Evolutionary conservation across 2,888 invertebrate species (phyloP).

Genomic region (Ceramica pisi): DNA sequence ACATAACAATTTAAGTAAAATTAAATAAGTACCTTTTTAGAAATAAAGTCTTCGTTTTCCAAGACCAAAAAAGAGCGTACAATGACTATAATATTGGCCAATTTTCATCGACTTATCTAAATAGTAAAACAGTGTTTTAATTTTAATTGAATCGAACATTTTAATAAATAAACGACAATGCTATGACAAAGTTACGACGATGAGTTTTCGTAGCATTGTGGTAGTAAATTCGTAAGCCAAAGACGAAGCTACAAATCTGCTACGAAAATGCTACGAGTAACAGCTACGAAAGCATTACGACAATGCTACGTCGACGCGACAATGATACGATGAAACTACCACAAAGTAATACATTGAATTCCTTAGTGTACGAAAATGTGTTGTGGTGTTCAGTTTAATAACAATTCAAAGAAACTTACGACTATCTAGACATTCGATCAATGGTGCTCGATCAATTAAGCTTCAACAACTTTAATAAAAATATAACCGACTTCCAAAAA

Average conservation of each 20-base stretch:
- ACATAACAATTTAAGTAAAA: not conserved
- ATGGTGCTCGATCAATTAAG: not conserved
- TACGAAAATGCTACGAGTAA: not conserved
- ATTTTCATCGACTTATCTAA: not conserved
- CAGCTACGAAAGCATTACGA: not conserved
- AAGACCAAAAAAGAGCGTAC: no score
- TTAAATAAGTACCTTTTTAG: not conserved
- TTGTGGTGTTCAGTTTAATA: not conserved
- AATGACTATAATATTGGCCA: not conserved
- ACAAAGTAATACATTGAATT: no score
- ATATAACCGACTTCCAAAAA: no score
- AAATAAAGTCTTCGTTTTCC: not conserved
- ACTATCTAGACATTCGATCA: not conserved
- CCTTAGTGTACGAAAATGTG: no score
- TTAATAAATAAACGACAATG: not conserved
- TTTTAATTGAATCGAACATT: not conserved
- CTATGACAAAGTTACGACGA: not conserved
- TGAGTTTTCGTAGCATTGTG: not conserved
- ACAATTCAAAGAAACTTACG: not conserved
- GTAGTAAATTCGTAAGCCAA: no score
- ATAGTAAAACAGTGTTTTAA: no score
- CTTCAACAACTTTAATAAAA: no score
- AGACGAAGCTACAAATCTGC: not conserved
- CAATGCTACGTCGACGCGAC: not conserved
- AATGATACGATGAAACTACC: not conserved